These are phyloP conservation scores for Marronus borbonicus DNA, from an alignment of 2,888 invertebrate species.

Conservation along the genomic window DNA sequence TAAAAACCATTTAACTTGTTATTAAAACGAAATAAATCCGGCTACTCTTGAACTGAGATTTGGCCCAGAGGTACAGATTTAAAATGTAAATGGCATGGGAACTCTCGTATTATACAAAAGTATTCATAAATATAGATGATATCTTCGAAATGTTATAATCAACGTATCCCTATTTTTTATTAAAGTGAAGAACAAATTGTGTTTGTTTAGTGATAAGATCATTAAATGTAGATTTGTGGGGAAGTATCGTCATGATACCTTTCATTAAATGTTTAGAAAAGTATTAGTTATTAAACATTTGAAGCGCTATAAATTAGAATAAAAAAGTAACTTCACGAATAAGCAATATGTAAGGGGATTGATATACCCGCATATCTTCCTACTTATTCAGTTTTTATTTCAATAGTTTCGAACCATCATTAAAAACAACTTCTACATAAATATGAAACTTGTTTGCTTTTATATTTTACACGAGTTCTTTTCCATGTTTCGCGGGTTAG, in stretches of 20 bases:
- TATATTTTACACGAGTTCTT: no score
- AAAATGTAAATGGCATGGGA: slow-evolving; percentile 52
- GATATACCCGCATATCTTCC: no score
- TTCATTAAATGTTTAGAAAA: slow-evolving; percentile 45
- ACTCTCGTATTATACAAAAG: slow-evolving; percentile 48
- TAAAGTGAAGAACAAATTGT: slow-evolving; percentile 31
- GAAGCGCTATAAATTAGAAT: neutral
- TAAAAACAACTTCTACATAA: no score
- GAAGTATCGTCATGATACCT: slow-evolving; percentile 31
- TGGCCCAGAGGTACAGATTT: slow-evolving; percentile 48
- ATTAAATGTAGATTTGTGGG: slow-evolving; percentile 47
- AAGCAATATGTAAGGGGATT: neutral
- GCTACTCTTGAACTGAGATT: slow-evolving; percentile 33
- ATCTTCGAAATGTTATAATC: slow-evolving; percentile 50
- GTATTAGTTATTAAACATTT: slow-evolving; percentile 1
- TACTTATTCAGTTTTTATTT: no score
- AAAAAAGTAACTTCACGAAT: neutral
- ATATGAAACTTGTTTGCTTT: no score
- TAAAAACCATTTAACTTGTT: slow-evolving; percentile 51
- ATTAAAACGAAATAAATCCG: slow-evolving; percentile 52
- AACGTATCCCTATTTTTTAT: slow-evolving; percentile 35
- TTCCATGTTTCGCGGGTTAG: no score
- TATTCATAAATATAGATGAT: slow-evolving; percentile 52
- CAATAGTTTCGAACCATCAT: no score
- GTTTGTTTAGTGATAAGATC: slow-evolving; percentile 51